Conservation (phyloP, 2,797 vertebrate species). For the Lacerta bilineata region DNA sequence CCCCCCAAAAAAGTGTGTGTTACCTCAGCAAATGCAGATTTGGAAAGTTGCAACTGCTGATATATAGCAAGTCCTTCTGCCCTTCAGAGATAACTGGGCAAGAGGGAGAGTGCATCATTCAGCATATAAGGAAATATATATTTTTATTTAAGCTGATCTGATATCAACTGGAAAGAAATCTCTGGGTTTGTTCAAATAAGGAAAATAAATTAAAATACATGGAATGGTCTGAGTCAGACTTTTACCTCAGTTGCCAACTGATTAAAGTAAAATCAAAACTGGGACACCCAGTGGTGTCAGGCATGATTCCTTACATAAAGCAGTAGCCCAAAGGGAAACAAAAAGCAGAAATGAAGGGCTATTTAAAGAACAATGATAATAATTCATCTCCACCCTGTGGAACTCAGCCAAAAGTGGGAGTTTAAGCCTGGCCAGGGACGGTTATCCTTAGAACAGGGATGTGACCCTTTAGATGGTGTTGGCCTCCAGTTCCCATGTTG, state of each 20-base stretch:
- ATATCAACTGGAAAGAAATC: neutral
- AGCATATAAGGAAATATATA: neutral
- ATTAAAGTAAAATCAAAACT: neutral
- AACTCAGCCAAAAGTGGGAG: neutral
- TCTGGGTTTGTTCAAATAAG: neutral
- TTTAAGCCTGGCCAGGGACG: too few species aligned
- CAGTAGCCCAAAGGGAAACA: neutral
- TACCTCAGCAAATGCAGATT: neutral
- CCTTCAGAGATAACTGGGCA: too few species aligned
- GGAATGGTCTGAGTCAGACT: too few species aligned
- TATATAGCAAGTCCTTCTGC: neutral
- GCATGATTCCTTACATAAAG: neutral
- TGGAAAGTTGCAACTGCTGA: neutral
- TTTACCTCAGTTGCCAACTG: neutral
- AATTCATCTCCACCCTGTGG: neutral
- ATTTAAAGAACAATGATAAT: conserved; percentile 7
- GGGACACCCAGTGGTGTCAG: neutral
- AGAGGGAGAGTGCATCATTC: neutral
- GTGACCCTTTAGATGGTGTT: too few species aligned
- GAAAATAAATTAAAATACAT: neutral
- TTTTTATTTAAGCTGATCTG: neutral
- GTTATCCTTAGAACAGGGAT: too few species aligned
- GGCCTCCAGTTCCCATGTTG: too few species aligned
- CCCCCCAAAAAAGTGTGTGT: neutral
- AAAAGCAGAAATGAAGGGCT: conserved; percentile 1